These are phyloP conservation scores for Chionomys nivalis DNA, from an alignment of 2,113 vertebrate genomes.

Conservation along the genomic window DNA sequence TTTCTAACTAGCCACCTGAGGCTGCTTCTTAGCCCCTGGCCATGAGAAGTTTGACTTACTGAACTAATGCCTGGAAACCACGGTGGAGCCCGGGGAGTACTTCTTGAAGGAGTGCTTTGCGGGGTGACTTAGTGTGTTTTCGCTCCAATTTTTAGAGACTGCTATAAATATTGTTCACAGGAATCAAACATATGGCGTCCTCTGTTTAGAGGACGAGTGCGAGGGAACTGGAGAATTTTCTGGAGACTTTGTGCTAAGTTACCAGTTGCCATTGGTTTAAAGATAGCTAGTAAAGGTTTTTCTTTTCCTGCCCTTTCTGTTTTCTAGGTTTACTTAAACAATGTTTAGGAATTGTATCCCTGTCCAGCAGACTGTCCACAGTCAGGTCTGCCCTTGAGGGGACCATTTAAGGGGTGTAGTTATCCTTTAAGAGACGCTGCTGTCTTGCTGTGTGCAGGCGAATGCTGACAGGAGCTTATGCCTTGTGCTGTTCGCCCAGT, in stretches of 20 bases:
- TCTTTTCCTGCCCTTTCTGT: neutral
- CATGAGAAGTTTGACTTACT: constrained; percentile 7
- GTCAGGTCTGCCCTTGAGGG: neutral
- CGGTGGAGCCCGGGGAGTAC: neutral
- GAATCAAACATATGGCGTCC: neutral
- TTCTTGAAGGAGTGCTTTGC: neutral
- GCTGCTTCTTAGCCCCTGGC: neutral
- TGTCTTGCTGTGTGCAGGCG: neutral
- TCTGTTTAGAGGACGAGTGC: neutral
- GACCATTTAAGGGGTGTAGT: neutral
- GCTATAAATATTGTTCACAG: neutral
- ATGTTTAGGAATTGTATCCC: neutral
- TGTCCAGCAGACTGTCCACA: neutral
- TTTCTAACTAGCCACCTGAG: neutral
- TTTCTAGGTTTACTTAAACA: neutral
- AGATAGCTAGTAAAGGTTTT: neutral
- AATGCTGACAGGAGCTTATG: neutral
- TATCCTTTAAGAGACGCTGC: neutral
- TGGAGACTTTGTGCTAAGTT: neutral
- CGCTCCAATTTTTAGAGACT: constrained; percentile 1
- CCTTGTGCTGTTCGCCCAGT: neutral
- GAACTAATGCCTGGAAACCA: neutral
- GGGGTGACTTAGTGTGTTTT: neutral
- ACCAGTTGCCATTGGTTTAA: neutral
- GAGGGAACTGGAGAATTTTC: neutral